phyloP scores from a whole-genome alignment of 2,888 invertebrate genomes.

The Norana najaformis region DNA sequence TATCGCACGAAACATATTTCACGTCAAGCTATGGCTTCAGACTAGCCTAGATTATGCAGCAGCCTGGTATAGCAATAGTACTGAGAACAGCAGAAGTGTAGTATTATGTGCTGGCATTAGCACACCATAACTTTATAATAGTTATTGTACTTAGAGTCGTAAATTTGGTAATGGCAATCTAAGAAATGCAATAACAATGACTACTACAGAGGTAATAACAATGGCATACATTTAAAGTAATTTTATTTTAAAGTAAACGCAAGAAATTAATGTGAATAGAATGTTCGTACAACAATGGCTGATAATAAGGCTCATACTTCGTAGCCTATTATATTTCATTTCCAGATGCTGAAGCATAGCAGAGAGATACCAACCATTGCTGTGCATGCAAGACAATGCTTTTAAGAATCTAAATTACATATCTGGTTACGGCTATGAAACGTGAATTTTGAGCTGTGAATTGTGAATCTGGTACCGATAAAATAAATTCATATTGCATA shows the following conservation, averaged over 20 bases:
- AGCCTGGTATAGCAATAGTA: neutral
- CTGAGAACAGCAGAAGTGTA: neutral
- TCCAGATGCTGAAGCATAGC: neutral
- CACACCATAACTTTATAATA: no score
- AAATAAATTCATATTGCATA: neutral
- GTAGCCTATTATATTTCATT: neutral
- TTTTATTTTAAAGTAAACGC: no score
- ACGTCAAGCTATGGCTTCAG: neutral
- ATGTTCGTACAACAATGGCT: no score
- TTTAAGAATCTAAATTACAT: neutral
- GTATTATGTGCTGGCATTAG: neutral
- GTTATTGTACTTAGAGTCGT: no score
- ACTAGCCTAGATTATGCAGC: neutral
- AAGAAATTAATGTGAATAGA: no score
- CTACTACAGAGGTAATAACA: no score
- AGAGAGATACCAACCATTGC: neutral
- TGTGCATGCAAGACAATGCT: neutral
- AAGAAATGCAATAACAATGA: no score
- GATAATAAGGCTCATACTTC: neutral
- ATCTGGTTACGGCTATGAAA: no score
- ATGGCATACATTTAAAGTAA: no score
- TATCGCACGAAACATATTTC: conserved; percentile 5
- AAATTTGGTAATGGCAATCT: no score
- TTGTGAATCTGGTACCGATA: neutral
- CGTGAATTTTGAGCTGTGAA: no score